phyloP scores from a whole-genome alignment of 2,797 vertebrate species.

The Coccyzus lansbergi region DNA sequence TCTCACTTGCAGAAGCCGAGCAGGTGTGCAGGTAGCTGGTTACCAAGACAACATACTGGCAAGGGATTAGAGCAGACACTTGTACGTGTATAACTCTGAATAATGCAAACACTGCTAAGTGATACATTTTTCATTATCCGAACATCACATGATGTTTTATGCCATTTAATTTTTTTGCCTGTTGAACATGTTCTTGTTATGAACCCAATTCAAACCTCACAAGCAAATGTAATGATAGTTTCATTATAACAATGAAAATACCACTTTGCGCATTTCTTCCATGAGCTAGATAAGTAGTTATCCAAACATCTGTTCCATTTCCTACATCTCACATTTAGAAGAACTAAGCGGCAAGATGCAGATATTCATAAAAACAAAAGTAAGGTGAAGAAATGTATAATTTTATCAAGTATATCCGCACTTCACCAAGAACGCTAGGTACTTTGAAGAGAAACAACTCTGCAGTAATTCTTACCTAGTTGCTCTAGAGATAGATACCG shows the following conservation, averaged over 20 bases:
- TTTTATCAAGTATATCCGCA: slow-evolving; percentile 38
- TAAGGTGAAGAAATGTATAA: slow-evolving; percentile 15
- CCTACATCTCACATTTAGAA: slow-evolving; percentile 66
- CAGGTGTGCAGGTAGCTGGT: slow-evolving; percentile 85
- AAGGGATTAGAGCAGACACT: slow-evolving; percentile 82
- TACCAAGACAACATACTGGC: slow-evolving; percentile 82
- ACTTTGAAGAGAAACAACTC: slow-evolving; percentile 17
- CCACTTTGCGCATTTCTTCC: slow-evolving; percentile 25
- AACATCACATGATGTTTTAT: slow-evolving; percentile 73
- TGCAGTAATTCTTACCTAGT: slow-evolving; percentile 54
- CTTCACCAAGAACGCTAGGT: slow-evolving; percentile 36
- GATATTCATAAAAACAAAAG: slow-evolving; percentile 70
- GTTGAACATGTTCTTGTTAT: slow-evolving; percentile 72
- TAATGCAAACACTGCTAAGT: slow-evolving; percentile 82
- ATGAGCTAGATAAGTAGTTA: slow-evolving; percentile 58
- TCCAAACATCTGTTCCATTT: slow-evolving; percentile 74
- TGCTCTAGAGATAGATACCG: slow-evolving; percentile 46
- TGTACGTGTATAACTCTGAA: slow-evolving; percentile 80
- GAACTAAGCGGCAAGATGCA: slow-evolving; percentile 64
- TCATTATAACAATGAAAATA: slow-evolving; percentile 78
- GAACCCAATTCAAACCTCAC: slow-evolving; percentile 67
- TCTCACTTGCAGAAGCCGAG: slow-evolving; percentile 73
- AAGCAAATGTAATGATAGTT: slow-evolving; percentile 69
- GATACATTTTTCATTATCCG: slow-evolving; percentile 83
- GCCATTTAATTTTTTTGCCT: slow-evolving; percentile 50